Evolutionary conservation across 53 echinoderm and acorn worm species (phyloP).

Genomic region (Actinopyga echinites): DNA sequence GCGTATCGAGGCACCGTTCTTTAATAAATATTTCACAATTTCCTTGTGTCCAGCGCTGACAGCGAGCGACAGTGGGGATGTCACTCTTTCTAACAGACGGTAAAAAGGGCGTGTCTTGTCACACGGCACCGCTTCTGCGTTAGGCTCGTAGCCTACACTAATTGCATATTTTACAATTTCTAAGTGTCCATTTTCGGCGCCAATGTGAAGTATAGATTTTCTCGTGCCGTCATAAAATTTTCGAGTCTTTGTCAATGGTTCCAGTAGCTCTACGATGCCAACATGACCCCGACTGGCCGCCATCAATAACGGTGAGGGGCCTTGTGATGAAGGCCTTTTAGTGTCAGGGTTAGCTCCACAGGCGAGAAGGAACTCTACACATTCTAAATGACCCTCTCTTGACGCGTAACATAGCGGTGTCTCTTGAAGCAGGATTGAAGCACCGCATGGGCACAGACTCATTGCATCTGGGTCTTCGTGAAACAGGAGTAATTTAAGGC

Average conservation of each 20-base stretch:
- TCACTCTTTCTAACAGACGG: not conserved
- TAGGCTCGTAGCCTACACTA: constrained; percentile 1
- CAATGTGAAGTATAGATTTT: constrained; percentile 10
- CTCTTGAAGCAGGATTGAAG: not conserved
- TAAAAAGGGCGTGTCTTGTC: not conserved
- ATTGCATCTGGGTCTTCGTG: constrained; percentile 39
- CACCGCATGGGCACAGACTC: constrained; percentile 32
- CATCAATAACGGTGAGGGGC: not conserved
- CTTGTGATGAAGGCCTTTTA: not conserved
- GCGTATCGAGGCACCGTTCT: constrained; percentile 27
- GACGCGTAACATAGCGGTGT: constrained; percentile 23
- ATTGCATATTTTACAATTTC: constrained; percentile 16
- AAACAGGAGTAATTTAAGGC: constrained; percentile 21
- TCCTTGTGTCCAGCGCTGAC: constrained; percentile 17
- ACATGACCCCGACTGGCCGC: constrained; percentile 21
- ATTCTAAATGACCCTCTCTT: constrained; percentile 11
- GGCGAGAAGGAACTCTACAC: constrained; percentile 22
- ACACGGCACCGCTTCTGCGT: constrained; percentile 2
- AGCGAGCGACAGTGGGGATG: constrained; percentile 19
- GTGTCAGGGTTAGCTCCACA: constrained; percentile 40
- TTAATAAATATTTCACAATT: constrained; percentile 29
- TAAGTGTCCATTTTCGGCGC: constrained; percentile 28
- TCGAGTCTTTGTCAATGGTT: not conserved
- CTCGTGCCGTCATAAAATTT: constrained; percentile 13
- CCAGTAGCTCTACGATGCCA: constrained; percentile 4